A percentile compares a stretch with the other conserved stretches of the same genome.
These are phyloP conservation scores for Ceraclea dissimilis DNA, from an alignment of 2,888 invertebrate genomes.

Conservation along the genomic window DNA sequence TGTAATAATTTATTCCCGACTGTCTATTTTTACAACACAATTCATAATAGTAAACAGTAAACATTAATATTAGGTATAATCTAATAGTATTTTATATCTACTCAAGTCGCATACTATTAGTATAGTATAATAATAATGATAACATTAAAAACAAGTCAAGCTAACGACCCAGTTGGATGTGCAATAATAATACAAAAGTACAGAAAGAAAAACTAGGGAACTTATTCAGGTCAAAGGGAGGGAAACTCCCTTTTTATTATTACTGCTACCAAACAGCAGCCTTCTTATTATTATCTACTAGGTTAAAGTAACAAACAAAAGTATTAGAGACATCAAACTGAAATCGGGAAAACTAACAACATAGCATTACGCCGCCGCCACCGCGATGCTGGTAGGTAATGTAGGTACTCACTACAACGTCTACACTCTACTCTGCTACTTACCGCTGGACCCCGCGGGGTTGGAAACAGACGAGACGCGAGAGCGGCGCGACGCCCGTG, in stretches of 20 bases:
- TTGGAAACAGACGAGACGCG: neutral
- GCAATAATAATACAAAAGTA: neutral
- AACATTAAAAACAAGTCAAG: neutral
- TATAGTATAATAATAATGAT: neutral
- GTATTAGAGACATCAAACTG: neutral
- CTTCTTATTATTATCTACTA: neutral
- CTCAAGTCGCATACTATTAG: neutral
- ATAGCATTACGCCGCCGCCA: neutral
- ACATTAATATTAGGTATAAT: no score
- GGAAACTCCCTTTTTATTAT: neutral
- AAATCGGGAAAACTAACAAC: conserved; percentile 2
- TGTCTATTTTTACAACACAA: no score
- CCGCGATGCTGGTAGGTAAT: neutral
- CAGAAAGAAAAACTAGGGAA: neutral
- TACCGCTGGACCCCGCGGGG: neutral
- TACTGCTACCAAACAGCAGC: neutral
- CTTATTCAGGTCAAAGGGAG: neutral
- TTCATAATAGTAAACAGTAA: no score
- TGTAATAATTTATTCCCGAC: no score
- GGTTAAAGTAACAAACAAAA: neutral
- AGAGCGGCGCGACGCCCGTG: neutral
- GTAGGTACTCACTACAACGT: no score
- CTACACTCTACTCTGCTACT: no score
- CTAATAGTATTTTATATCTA: no score
- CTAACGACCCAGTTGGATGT: neutral